phyloP scores from a whole-genome alignment of 2,113 vertebrate species.

The Aldabrachelys gigantea region DNA sequence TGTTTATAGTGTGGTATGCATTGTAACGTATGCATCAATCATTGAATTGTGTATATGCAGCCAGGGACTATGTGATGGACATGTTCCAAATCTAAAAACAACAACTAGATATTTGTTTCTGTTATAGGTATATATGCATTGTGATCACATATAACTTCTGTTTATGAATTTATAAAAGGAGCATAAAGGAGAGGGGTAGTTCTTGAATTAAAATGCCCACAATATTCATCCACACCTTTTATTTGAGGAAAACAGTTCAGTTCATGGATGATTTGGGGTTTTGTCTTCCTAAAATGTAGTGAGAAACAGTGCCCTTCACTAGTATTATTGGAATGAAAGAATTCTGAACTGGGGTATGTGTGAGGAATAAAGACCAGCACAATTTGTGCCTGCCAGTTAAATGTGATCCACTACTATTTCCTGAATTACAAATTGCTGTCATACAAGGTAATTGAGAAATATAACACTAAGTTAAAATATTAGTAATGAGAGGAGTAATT shows the following conservation, averaged over 20 bases:
- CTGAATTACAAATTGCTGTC: neutral
- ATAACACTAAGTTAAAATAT: conserved; percentile 20
- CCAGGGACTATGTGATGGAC: neutral
- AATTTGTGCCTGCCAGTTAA: neutral
- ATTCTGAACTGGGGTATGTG: fast-evolving
- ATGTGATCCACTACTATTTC: neutral
- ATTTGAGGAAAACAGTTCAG: neutral
- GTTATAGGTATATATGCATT: fast-evolving
- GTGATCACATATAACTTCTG: neutral
- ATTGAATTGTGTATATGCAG: fast-evolving
- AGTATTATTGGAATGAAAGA: neutral
- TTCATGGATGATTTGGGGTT: neutral
- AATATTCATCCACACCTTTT: fast-evolving
- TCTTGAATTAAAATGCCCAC: neutral
- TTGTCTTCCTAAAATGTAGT: neutral
- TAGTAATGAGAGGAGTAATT: conserved; percentile 7
- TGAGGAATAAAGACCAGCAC: neutral
- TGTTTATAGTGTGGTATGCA: neutral
- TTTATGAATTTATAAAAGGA: neutral
- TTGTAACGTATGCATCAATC: neutral
- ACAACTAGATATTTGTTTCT: fast-evolving
- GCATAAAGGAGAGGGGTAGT: fast-evolving
- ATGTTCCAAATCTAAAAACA: neutral
- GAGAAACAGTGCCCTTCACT: neutral
- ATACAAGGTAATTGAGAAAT: neutral